Evolutionary conservation across 2,888 invertebrate species (phyloP).

Genomic region (Conistra vaccinii): DNA sequence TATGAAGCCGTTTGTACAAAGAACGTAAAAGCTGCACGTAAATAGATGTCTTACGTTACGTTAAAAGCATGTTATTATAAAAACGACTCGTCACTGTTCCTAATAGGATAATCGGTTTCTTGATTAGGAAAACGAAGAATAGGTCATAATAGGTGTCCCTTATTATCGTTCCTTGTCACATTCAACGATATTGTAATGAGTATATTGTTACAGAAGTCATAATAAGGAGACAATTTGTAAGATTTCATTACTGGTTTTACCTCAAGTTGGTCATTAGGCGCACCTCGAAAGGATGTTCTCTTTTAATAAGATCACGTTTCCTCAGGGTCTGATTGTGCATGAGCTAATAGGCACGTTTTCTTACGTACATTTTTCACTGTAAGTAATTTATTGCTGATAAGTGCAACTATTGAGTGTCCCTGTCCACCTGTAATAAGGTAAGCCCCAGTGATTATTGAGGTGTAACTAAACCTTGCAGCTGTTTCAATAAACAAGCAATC

Average conservation of each 20-base stretch:
- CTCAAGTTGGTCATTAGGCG: conserved; percentile 16
- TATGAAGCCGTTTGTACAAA: not conserved
- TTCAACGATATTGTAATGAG: conserved; percentile 9
- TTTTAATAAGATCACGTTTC: conserved; percentile 51
- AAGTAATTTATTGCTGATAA: conserved; percentile 14
- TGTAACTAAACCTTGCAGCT: not conserved
- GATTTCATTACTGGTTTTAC: conserved; percentile 1
- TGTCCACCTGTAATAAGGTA: not conserved
- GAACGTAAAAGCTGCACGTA: not conserved
- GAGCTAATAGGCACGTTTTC: conserved; percentile 41
- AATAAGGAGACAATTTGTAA: conserved; percentile 12
- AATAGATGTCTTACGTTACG: not conserved
- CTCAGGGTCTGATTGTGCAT: conserved; percentile 26
- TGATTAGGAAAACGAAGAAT: conserved; percentile 8
- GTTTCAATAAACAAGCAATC: too few relatives aligned
- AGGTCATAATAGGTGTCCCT: conserved; percentile 13
- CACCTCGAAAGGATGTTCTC: conserved; percentile 1
- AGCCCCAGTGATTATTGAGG: not conserved
- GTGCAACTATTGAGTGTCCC: not conserved
- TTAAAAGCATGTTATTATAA: conserved; percentile 38
- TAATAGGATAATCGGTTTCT: conserved; percentile 37
- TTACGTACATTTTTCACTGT: conserved; percentile 4
- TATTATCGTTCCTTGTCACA: conserved; percentile 9
- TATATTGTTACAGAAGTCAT: not conserved
- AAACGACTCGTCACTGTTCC: conserved; percentile 49